A percentile compares a stretch with the other conserved stretches of the same genome.
Conservation (phyloP, 2,113 vertebrate genomes). For the Nothocercus nigrocapillus region DNA sequence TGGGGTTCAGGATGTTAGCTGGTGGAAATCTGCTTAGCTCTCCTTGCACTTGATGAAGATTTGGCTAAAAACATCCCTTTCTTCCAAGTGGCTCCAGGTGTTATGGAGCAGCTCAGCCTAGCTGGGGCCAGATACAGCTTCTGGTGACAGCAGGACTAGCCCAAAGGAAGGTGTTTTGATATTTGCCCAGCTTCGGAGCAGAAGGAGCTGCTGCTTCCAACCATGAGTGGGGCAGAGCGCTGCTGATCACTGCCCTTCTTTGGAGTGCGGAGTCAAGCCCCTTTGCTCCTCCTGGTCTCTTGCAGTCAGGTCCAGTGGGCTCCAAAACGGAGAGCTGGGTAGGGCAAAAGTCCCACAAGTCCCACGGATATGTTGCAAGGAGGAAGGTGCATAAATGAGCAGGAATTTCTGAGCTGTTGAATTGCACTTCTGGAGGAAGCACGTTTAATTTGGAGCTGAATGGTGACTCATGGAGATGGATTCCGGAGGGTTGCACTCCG, state of each 20-base stretch:
- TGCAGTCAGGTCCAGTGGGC: background rate
- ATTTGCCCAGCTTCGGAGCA: background rate
- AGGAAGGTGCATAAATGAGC: background rate
- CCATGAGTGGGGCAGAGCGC: background rate
- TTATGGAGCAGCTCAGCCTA: background rate
- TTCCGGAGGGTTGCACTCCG: background rate
- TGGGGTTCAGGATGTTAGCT: background rate
- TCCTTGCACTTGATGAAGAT: background rate
- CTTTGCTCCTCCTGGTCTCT: background rate
- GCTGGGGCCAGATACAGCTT: background rate
- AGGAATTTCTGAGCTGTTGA: conserved; percentile 11
- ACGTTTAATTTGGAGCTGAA: background rate
- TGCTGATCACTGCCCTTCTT: background rate
- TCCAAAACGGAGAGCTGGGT: background rate
- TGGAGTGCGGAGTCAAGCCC: background rate
- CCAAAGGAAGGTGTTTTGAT: background rate
- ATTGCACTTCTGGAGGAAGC: background rate
- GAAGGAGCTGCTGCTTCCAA: background rate
- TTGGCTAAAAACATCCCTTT: background rate
- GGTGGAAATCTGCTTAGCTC: background rate
- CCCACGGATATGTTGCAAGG: background rate
- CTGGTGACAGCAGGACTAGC: background rate
- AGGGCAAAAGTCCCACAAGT: background rate
- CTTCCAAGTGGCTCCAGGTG: background rate
- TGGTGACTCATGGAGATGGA: background rate